phyloP scores from a whole-genome alignment of 2,113 vertebrate species.

The Bufo bufo region DNA sequence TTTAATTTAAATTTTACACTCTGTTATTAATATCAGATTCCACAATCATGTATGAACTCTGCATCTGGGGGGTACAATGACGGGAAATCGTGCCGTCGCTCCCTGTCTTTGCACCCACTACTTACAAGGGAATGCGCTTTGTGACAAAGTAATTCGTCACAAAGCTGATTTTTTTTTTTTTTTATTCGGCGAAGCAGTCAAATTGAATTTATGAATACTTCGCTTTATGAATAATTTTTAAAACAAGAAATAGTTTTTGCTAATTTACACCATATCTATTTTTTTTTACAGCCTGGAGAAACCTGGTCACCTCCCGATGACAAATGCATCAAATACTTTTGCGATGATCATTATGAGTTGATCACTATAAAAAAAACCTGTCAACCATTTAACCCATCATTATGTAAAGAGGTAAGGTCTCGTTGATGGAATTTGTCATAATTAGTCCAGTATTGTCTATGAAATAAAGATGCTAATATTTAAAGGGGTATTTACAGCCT shows the following conservation, averaged over 20 bases:
- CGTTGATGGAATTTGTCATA: not conserved
- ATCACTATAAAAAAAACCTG: not conserved
- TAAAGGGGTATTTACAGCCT: not conserved
- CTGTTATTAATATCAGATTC: no score
- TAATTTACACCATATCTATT: not conserved
- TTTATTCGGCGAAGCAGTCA: no score
- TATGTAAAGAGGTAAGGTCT: not conserved
- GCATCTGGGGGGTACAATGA: no score
- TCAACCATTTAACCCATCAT: not conserved
- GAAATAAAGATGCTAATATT: not conserved
- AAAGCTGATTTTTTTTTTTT: no score
- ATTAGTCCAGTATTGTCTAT: not conserved
- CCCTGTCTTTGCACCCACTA: no score
- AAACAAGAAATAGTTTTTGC: not conserved
- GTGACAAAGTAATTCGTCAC: no score
- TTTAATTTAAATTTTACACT: no score
- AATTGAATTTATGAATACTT: no score
- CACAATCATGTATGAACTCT: no score
- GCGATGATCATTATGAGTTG: not conserved
- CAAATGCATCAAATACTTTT: not conserved
- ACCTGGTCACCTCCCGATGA: not conserved
- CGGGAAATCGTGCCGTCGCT: no score
- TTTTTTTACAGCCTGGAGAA: slow-evolving; percentile 27
- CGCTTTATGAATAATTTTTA: no score
- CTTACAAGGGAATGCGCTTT: no score